Evolutionary conservation across 2,888 invertebrate species (phyloP).

Genomic region (Papilio elwesi): DNA sequence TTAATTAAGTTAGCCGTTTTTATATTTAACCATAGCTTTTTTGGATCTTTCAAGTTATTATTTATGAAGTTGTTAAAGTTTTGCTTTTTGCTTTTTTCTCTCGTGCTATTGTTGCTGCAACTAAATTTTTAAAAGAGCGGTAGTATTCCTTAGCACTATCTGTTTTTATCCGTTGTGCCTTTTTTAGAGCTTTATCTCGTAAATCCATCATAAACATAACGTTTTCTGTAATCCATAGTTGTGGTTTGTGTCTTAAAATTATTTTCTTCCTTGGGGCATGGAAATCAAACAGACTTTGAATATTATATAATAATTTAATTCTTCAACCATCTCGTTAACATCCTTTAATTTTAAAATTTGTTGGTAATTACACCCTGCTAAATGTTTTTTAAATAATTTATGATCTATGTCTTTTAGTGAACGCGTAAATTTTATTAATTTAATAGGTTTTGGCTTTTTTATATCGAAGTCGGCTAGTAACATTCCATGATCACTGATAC

Average conservation of each 20-base stretch:
- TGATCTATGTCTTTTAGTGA: not conserved
- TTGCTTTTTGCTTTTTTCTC: not conserved
- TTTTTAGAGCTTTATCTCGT: slow-evolving; percentile 29
- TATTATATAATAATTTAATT: slow-evolving; percentile 3
- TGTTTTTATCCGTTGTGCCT: not conserved
- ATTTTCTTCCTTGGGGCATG: slow-evolving; percentile 10
- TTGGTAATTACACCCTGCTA: not conserved
- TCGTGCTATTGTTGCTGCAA: no score
- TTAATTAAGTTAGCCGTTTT: no score
- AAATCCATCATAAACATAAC: slow-evolving; percentile 31
- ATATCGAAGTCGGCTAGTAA: slow-evolving; percentile 25
- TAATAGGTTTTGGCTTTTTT: slow-evolving; percentile 20
- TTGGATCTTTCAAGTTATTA: no score
- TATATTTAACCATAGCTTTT: no score
- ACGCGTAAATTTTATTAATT: not conserved
- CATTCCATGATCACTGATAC: slow-evolving; percentile 37
- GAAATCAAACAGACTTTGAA: slow-evolving; percentile 25
- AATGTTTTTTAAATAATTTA: not conserved
- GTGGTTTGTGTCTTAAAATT: slow-evolving; percentile 19
- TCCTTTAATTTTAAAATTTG: not conserved
- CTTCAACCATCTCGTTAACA: slow-evolving; percentile 10
- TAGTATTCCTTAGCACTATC: no score
- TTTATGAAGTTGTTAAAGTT: no score
- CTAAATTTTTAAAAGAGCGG: no score
- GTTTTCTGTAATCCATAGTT: slow-evolving; percentile 38